Conservation (phyloP, 2,797 vertebrate genomes). For the Acropternis orthonyx region DNA sequence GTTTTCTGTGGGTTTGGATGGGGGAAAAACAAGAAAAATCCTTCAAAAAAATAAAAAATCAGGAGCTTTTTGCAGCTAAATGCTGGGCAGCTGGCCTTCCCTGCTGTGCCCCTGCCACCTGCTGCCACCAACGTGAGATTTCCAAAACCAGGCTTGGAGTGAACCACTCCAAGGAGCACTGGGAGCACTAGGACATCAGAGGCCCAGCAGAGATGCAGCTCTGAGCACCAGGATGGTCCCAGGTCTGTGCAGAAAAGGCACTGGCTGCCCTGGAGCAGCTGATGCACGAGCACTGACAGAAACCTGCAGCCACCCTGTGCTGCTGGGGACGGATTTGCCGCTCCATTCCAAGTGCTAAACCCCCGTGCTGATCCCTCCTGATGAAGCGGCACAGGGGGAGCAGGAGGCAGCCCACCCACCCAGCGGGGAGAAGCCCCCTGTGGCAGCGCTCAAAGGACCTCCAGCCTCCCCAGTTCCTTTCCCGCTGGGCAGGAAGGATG, state of each 20-base stretch:
- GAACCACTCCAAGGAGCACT: fast-evolving
- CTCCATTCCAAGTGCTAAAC: background rate
- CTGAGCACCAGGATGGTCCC: background rate
- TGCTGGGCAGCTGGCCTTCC: background rate
- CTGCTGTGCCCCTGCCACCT: background rate
- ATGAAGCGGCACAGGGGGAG: fast-evolving
- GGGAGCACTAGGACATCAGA: background rate
- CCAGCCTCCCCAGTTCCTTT: background rate
- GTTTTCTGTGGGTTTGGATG: background rate
- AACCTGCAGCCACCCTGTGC: fast-evolving
- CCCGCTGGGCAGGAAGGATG: background rate
- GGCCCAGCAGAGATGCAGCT: fast-evolving
- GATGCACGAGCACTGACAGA: fast-evolving
- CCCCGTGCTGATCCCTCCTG: background rate
- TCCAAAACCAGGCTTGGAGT: background rate
- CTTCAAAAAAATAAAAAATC: fast-evolving
- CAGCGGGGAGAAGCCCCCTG: background rate
- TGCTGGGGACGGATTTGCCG: background rate
- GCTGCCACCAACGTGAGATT: background rate
- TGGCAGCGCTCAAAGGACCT: background rate
- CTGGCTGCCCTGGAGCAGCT: fast-evolving
- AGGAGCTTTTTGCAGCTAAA: background rate
- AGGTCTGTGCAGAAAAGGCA: fast-evolving
- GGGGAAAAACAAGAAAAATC: background rate
- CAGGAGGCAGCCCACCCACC: background rate